Base-by-base conservation (phyloP, 2,113 vertebrate genomes). In the Silurus meridionalis region DNA sequence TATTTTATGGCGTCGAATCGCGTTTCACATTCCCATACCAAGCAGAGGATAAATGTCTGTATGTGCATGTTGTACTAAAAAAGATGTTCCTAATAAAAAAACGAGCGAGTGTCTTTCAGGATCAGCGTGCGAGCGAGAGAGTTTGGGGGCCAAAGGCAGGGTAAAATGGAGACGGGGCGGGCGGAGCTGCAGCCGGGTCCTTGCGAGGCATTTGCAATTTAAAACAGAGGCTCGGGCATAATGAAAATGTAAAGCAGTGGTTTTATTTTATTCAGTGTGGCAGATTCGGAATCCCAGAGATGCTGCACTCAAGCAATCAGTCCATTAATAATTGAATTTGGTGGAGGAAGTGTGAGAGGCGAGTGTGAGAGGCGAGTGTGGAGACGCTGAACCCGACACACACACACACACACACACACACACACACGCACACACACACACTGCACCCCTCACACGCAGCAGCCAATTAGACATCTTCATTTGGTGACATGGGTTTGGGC, bases 241-340 rank as follows among this genome's bases (percentile, higher is more conserved):
- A 99, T 99, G 97, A 97, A 99, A 98, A 98, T 97, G 97, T 99
- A 97, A 98, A 98, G 96, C 92, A 95, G 95, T 97, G 93, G 91
- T 98, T 97, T 97, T 96, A 95, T 96, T 98, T 99, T 96, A 98
- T 99, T 98, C 93, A 91, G 94, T 95, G 93, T 99, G 97, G 96
- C 97, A 98, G 97, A 96, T 98, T 97, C 97, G 94, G 95, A 96
- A 96, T 98, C 96, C 97, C 97, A 93, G 91, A 95, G 97, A 98
- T 97, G 95, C 95, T 95, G 96, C 93, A 95, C 60, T 94, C 95
- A 95, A 97, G 96, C 94, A 96, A 96, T 95, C 95, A 96, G 96
- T 94, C 96, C 95, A 98, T 98, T 97, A 98, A 97, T 98, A 97
- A 98, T 98, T 99, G 96, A 97, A 98, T 98, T 78, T 97, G 93